Evolutionary conservation across 2,888 invertebrate genomes (phyloP).

Genomic region (Drosophila parthenogenetica): DNA sequence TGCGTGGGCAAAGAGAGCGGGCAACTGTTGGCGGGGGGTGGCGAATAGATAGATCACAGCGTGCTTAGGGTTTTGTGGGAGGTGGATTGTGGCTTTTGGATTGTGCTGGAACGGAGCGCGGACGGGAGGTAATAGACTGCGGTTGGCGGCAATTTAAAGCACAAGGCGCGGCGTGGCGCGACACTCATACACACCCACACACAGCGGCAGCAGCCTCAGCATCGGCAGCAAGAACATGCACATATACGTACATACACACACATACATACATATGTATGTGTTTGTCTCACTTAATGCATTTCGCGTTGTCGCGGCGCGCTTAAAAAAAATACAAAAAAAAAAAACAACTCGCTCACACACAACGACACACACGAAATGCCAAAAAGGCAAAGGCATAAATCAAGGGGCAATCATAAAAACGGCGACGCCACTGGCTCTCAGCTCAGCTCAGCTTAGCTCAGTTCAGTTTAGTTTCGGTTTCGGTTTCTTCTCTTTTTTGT

Average conservation of each 20-base stretch:
- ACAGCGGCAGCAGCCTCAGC: slow-evolving; percentile 7
- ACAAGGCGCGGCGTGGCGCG: slow-evolving; percentile 66
- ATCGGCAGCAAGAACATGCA: too few species aligned
- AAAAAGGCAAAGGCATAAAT: slow-evolving; percentile 60
- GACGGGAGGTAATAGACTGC: too few species aligned
- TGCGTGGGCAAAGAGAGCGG: neutral
- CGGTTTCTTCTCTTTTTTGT: too few species aligned
- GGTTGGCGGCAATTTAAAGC: slow-evolving; percentile 50
- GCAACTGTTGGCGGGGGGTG: neutral
- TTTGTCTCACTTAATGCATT: slow-evolving; percentile 63
- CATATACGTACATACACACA: too few species aligned
- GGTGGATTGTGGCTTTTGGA: neutral
- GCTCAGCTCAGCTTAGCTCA: too few species aligned
- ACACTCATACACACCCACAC: slow-evolving; percentile 50
- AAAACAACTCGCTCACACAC: neutral
- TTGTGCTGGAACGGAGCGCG: too few species aligned
- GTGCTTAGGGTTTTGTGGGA: neutral
- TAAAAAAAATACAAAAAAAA: slow-evolving; percentile 11
- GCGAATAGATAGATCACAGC: neutral
- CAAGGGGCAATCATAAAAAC: slow-evolving; percentile 66
- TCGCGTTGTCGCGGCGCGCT: slow-evolving; percentile 45
- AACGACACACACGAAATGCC: slow-evolving; percentile 23
- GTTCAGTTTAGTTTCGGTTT: too few species aligned
- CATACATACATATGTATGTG: slow-evolving; percentile 17
- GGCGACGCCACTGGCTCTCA: slow-evolving; percentile 31